These are phyloP conservation scores for Sebastes minor DNA, from an alignment of 2,797 vertebrate species.

Conservation along the genomic window DNA sequence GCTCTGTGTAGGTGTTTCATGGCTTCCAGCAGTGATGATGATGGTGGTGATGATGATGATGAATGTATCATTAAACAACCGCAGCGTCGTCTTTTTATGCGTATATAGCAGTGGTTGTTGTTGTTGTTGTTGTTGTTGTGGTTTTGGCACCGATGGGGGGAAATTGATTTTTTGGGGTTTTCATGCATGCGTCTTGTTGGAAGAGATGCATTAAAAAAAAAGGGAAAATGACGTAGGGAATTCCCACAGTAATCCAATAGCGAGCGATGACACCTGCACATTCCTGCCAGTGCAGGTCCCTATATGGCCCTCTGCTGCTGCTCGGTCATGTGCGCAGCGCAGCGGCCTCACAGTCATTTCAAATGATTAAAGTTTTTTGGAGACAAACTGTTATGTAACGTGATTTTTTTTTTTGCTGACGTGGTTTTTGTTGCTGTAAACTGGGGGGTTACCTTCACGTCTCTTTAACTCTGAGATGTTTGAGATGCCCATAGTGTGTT, in stretches of 20 bases:
- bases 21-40: conserved; percentile 9
- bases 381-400: conserved; percentile 64
- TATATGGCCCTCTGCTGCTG: conserved; percentile 17
- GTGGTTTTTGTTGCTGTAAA: conserved; percentile 13
- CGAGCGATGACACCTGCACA: conserved; percentile 68
- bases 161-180: neutral
- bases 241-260: conserved; percentile 80
- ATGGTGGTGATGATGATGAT: conserved; percentile 13
- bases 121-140: neutral
- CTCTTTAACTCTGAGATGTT: neutral
- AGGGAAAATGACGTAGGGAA: conserved; percentile 79
- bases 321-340: conserved; percentile 52
- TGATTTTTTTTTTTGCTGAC: conserved; percentile 46
- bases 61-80: conserved; percentile 33
- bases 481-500: conserved; percentile 9
- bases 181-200: conserved; percentile 37
- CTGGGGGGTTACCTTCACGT: conserved; percentile 49
- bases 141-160: neutral
- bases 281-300: conserved; percentile 48
- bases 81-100: conserved; percentile 25
- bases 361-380: conserved; percentile 49
- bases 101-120: neutral
- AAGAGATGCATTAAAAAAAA: conserved; percentile 39
- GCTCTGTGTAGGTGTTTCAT: conserved; percentile 33
- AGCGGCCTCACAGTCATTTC: conserved; percentile 16